These are phyloP conservation scores for Stichopus chloronotus DNA, from an alignment of 35 echinoderm and acorn worm species.

Conservation along the genomic window DNA sequence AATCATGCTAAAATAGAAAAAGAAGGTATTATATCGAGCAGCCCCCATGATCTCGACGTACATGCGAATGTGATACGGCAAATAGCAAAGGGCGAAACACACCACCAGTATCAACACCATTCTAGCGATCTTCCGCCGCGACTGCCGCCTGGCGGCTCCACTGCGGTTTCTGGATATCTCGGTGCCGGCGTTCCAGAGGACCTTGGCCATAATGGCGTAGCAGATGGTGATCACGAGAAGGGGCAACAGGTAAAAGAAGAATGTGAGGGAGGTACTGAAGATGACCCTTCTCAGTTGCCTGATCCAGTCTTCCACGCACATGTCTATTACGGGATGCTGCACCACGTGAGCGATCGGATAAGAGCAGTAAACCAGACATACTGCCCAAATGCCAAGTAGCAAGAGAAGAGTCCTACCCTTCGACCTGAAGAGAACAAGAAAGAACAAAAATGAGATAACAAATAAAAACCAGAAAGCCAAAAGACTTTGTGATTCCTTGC, in stretches of 20 bases:
- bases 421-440: constrained; percentile 60
- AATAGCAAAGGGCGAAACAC: constrained; percentile 80
- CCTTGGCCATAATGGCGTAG: constrained; percentile 79
- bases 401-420: constrained; percentile 65
- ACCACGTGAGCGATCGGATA: constrained; percentile 8
- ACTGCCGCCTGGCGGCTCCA: constrained; percentile 66
- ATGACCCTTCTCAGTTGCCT: not conserved
- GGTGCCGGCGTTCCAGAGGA: constrained; percentile 68
- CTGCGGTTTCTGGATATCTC: constrained; percentile 59
- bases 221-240: constrained; percentile 67
- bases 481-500: too few relatives aligned
- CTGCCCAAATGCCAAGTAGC: constrained; percentile 66
- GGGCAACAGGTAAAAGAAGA: constrained; percentile 79
- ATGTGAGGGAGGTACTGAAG: constrained; percentile 64
- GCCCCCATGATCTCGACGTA: constrained; percentile 35
- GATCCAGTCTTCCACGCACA: constrained; percentile 73
- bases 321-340: not conserved
- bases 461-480: too few relatives aligned
- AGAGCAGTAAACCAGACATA: constrained; percentile 56
- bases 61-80: constrained; percentile 70
- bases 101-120: constrained; percentile 82
- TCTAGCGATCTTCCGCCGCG: constrained; percentile 79
- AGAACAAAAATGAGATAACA: not conserved
- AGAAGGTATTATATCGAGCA: not conserved
- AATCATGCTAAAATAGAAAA: constrained; percentile 56